Conservation (phyloP, 1,140 invertebrate species). For the Lasaia peninsularis region DNA sequence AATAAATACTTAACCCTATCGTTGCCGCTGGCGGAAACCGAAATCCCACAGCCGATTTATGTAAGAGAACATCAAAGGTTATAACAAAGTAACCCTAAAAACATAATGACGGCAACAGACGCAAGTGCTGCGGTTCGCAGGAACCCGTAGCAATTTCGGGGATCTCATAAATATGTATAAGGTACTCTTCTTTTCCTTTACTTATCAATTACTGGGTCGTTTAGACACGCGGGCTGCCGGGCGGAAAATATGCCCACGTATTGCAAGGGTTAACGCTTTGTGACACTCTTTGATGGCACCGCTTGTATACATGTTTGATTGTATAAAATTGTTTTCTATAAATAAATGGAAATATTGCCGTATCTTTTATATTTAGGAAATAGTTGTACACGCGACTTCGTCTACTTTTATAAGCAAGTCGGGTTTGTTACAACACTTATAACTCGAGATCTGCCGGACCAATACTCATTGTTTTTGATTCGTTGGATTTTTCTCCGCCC, state of each 20-base stretch:
- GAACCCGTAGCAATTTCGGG: conserved; percentile 64
- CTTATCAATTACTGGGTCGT: conserved; percentile 73
- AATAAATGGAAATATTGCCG: background rate
- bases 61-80: conserved; percentile 56
- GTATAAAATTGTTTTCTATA: background rate
- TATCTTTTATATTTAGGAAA: background rate
- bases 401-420: too few species aligned
- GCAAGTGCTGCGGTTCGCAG: conserved; percentile 67
- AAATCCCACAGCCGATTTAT: conserved; percentile 54
- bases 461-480: too few species aligned
- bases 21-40: conserved; percentile 16
- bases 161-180: conserved; percentile 72
- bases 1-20: conserved; percentile 17
- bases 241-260: conserved; percentile 44
- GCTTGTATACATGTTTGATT: conserved; percentile 10
- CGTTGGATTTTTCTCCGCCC: too few species aligned
- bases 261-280: conserved; percentile 54
- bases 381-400: too few species aligned
- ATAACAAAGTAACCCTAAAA: conserved; percentile 71
- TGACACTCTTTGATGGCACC: conserved; percentile 1
- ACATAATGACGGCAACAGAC: conserved; percentile 60
- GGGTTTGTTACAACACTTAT: too few species aligned
- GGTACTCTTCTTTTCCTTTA: conserved; percentile 71
- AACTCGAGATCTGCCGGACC: too few species aligned
- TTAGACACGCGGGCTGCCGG: conserved; percentile 48